Evolutionary conservation across 2,113 vertebrate genomes (phyloP), one percentile per base, ranked within the genome.

Genomic region (Saccopteryx bilineata): DNA sequence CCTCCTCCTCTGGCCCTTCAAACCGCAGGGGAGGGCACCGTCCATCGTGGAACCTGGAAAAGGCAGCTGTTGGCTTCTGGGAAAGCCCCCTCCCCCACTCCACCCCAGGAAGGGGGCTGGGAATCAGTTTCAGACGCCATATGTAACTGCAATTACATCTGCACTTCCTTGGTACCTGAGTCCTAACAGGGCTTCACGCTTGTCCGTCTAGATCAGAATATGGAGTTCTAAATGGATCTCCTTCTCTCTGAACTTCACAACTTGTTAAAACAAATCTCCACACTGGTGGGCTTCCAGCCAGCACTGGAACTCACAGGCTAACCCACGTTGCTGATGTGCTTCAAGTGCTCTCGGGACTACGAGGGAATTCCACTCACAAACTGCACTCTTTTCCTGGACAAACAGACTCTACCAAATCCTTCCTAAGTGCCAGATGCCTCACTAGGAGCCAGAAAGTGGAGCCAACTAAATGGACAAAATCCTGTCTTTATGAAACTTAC

Each of bases 181-280:
- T 81, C 75, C 88, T 68, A 46, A 86, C 5, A 90, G 31, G 75
- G 21, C 54, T 66, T 48, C 60, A 76, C 3, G 13, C 61, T 54
- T 23, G n/a, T 68, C 68, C 80, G 52, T 84, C 69, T 24, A 81
- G 58, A 81, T 71, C 52, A 31, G 68, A 82, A 76, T 63, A 86
- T 6, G 9, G 58, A 75, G 8, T 69, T 95, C 75, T 65, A 81
- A 71, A 23, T 28, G 33, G 46, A 82, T 50, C 11, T 26, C 4
- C 89, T 90, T 86, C 78, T 93, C 24, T 92, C 87, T 83, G 90
- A 92, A 87, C 39, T 90, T 75, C 58, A 52, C 82, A 90, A 71
- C 86, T 94, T 94, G 46, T 96, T 93, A 88, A 89, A 81, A 91
- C 14, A 82, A 61, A 85, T 31, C 17, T 60, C 26, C 39, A 76